Evolutionary conservation across 2,888 invertebrate species (phyloP).

Genomic region (Scaptomyza flava): DNA sequence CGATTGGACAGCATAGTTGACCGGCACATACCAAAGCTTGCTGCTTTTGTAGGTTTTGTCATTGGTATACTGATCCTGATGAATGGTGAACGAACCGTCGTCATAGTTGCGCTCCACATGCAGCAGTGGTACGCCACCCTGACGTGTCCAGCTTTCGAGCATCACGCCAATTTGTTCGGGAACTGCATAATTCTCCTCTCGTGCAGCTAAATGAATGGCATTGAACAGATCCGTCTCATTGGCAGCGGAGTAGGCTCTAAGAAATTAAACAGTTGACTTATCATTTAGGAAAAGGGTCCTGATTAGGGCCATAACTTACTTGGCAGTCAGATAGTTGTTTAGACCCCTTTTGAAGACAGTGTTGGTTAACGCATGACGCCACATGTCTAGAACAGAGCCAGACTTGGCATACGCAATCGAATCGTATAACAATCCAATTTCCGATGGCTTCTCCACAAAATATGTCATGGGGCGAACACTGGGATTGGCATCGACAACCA

Average conservation of each 20-base stretch:
- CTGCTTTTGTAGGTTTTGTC: constrained; percentile 38
- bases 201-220: constrained; percentile 71
- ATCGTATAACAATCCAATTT: constrained; percentile 93
- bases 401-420: constrained; percentile 95
- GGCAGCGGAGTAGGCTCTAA: constrained; percentile 53
- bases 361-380: constrained; percentile 79
- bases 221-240: constrained; percentile 76
- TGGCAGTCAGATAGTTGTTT: constrained; percentile 74
- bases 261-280: background rate
- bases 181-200: constrained; percentile 58
- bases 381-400: constrained; percentile 86
- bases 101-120: constrained; percentile 85
- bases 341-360: constrained; percentile 79
- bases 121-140: constrained; percentile 87
- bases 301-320: constrained; percentile 58
- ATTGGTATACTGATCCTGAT: constrained; percentile 84
- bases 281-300: background rate
- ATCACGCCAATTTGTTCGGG: constrained; percentile 86
- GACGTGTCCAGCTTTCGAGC: constrained; percentile 87
- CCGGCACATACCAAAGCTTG: constrained; percentile 79
- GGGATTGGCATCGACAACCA: constrained; percentile 89
- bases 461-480: constrained; percentile 93
- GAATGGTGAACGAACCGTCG: constrained; percentile 84
- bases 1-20: constrained; percentile 76
- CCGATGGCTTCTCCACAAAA: constrained; percentile 92